These are phyloP conservation scores for Dicycla oo DNA, from an alignment of 2,888 invertebrate species.

Conservation along the genomic window DNA sequence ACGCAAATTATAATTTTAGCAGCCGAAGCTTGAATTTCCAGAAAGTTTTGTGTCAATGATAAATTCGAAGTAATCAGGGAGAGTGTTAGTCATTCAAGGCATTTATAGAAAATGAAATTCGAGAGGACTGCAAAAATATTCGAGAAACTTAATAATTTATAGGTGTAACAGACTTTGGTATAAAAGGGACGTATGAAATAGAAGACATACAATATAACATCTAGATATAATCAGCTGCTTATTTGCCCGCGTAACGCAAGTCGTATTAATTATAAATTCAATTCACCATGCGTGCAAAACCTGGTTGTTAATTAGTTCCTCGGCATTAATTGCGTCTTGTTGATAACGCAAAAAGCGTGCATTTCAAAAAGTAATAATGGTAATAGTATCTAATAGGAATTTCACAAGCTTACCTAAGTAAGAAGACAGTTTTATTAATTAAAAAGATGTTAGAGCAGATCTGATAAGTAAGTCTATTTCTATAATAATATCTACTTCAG, in stretches of 20 bases:
- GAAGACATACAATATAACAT: not conserved
- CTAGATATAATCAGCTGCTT: conserved; percentile 20
- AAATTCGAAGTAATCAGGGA: conserved; percentile 53
- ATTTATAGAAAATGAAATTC: conserved; percentile 36
- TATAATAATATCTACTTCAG: not conserved
- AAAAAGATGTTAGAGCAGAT: not conserved
- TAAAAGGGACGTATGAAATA: not conserved
- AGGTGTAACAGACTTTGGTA: not conserved
- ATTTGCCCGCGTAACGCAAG: conserved; percentile 10
- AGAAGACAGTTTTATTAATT: not conserved
- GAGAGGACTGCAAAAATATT: conserved; percentile 21
- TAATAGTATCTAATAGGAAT: not conserved
- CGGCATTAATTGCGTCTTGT: not conserved
- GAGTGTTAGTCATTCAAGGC: conserved; percentile 44
- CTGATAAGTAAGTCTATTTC: not conserved
- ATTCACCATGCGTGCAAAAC: conserved; percentile 27
- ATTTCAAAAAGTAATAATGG: not conserved
- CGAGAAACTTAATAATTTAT: not conserved
- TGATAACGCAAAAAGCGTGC: not conserved
- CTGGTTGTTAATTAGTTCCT: conserved; percentile 32
- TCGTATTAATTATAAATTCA: conserved; percentile 25
- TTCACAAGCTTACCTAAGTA: not conserved
- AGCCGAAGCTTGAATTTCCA: conserved; percentile 43
- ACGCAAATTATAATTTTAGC: conserved; percentile 56
- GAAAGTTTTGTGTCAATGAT: conserved; percentile 53